Evolutionary conservation across 1,140 invertebrate genomes (phyloP), one percentile per base, ranked within the genome.

Genomic region (Acromyrmex charruanus): DNA sequence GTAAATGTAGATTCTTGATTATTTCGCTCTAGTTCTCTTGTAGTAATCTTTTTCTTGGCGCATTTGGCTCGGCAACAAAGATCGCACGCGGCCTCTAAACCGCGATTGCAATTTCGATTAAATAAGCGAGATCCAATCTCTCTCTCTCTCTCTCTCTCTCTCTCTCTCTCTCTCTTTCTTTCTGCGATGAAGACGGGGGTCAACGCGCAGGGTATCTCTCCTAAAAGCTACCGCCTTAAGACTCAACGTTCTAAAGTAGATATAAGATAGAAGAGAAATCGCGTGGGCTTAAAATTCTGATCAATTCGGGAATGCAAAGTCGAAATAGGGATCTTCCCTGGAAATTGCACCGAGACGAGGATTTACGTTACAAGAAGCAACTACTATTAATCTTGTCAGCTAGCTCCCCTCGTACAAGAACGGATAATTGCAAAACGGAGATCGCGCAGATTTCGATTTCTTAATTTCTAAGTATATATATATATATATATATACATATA

Each of bases 241-340:
- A 74, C 28, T 69, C 85, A 51, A 51, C 49, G 51, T 79, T 89
- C 58, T 66, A 80, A 49, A 84, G 55, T 31, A 63, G 55, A 84
- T 63, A 39, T 39, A 39, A 65, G 72, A 39, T 59, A 72, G 31
- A 59, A 55, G 77, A 89, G 86, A 82, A 86, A 90, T 85, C 81
- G 88, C 87, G 80, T 49, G 63, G 87, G 71, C 81, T 81, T 89
- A 89, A 89, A 89, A 89, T 71, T 89, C 84, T 87, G 81, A 89
- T 89, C 88, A 86, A 89, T 89, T 58, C 58, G 71, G 66, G 88
- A 88, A 86, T 89, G 51, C 74, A 80, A n/a, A 59, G 63, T 77
- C 80, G 84, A 89, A 89, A 89, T 89, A 77, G 79, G 71, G 88
- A 89, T 89, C 77, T 58, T 58, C 49, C 65, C 58, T 69, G 77